phyloP scores from a whole-genome alignment of 1,140 invertebrate species.

The Glomeris maerens region DNA sequence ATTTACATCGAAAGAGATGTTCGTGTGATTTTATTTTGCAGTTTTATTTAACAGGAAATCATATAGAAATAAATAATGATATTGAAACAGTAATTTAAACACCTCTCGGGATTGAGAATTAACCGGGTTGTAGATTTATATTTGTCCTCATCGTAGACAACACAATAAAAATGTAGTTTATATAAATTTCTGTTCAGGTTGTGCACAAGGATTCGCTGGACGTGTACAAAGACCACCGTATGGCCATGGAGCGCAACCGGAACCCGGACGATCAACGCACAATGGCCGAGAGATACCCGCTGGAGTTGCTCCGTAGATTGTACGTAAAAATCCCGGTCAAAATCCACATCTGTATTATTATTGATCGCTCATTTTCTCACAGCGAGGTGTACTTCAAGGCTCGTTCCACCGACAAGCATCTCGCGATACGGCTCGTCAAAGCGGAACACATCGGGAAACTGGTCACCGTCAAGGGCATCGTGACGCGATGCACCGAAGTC shows the following conservation, averaged over 20 bases:
- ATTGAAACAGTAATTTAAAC: neutral
- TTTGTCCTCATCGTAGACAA: no score
- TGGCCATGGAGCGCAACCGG: constrained; percentile 71
- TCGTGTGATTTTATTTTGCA: no score
- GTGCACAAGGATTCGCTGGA: constrained; percentile 83
- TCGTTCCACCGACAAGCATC: constrained; percentile 49
- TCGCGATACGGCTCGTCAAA: constrained; percentile 82
- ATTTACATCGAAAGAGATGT: no score
- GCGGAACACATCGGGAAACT: constrained; percentile 84
- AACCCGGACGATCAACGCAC: constrained; percentile 39
- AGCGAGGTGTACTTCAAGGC: constrained; percentile 94
- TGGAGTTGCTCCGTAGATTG: constrained; percentile 90
- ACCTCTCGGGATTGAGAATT: constrained; percentile 3
- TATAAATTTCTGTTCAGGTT: constrained; percentile 34
- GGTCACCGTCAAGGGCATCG: constrained; percentile 84
- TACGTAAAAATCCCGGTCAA: no score
- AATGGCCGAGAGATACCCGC: constrained; percentile 73
- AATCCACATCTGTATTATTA: no score
- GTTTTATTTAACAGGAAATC: no score
- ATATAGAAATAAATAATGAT: constrained; percentile 1
- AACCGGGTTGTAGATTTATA: no score
- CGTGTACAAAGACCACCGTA: constrained; percentile 93
- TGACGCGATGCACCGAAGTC: constrained; percentile 91
- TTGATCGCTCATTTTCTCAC: no score
- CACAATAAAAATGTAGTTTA: constrained; percentile 17